Base-by-base conservation (phyloP, 2,888 invertebrate genomes). In the Chrysolina oricalcia region DNA sequence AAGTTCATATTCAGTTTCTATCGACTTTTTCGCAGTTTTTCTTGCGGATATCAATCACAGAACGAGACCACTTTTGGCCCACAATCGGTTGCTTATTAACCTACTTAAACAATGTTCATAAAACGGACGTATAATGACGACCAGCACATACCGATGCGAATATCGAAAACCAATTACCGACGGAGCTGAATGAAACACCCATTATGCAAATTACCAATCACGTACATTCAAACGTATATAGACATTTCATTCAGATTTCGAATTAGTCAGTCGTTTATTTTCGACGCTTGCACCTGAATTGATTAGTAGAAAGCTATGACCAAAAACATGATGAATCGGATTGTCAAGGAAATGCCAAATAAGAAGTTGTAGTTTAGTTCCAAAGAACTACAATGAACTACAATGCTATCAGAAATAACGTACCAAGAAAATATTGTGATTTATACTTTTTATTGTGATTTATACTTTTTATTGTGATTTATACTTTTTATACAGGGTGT, bases 331-430 rank as follows among this genome's bases (percentile, higher is more conserved):
- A 13, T 21, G 59, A 59, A 59, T 27, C 1, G 27, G 1, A 19
- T 21, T 53, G 48, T 48, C 19, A 17, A 4, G 15, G 59, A 59
- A 15, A 27, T 27, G 11, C 59, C 59, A 59, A 59, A 27, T 23
- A 27, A 27, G 59, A 27, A 59, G 27, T 27, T 59, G 27, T 59
- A 13, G 27, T 27, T 59, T 23, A 1, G 1, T 50, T 50, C n/a
- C 8, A 43, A 15, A 13, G 15, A 50, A 50, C 13, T 50, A 71
- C 76, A 76, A 56, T 70, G 69, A 53, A 27, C n/a, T n/a, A n/a
- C n/a, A n/a, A n/a, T n/a, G n/a, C n/a, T n/a, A n/a, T n/a, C n/a
- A n/a, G n/a, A n/a, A n/a, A n/a, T n/a, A n/a, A n/a, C n/a, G n/a
- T n/a, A n/a, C n/a, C n/a, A n/a, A n/a, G n/a, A n/a, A n/a, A n/a